Evolutionary conservation across 2,797 vertebrate species (phyloP).

Genomic region (Tympanoctomys barrerae): DNA sequence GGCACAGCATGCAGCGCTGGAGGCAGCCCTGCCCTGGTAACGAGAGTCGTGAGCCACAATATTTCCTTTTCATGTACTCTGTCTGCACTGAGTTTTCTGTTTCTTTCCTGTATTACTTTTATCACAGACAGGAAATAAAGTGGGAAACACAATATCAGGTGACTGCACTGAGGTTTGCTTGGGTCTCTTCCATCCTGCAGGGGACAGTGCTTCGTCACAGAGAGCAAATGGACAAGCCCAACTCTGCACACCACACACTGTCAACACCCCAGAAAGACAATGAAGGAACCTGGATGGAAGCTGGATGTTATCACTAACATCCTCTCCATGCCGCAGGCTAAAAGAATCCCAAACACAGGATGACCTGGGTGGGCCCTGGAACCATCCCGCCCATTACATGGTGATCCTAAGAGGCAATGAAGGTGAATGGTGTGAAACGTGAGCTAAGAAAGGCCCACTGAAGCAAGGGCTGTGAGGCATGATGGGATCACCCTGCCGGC

Average conservation of each 20-base stretch:
- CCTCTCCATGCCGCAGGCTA: not conserved
- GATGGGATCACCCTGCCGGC: not conserved
- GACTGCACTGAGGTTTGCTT: not conserved
- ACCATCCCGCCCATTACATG: not conserved
- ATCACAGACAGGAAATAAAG: not conserved
- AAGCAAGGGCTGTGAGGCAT: not conserved
- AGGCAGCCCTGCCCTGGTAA: not conserved
- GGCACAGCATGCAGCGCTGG: not conserved
- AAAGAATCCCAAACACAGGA: not conserved
- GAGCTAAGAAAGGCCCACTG: not conserved
- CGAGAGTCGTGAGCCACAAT: not conserved
- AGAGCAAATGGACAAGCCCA: not conserved
- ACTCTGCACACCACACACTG: not conserved
- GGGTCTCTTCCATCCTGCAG: not conserved
- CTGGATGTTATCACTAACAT: not conserved
- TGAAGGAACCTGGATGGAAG: too few relatives aligned
- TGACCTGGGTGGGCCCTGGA: not conserved
- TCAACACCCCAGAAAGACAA: not conserved
- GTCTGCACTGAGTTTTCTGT: not conserved
- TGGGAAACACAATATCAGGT: not conserved
- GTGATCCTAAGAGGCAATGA: not conserved
- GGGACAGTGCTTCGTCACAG: not conserved
- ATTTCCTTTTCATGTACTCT: not conserved
- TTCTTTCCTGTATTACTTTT: not conserved
- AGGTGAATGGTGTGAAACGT: conserved; percentile 29